These are phyloP conservation scores for Crax fasciolata DNA, from an alignment of 2,797 vertebrate genomes.

Conservation along the genomic window DNA sequence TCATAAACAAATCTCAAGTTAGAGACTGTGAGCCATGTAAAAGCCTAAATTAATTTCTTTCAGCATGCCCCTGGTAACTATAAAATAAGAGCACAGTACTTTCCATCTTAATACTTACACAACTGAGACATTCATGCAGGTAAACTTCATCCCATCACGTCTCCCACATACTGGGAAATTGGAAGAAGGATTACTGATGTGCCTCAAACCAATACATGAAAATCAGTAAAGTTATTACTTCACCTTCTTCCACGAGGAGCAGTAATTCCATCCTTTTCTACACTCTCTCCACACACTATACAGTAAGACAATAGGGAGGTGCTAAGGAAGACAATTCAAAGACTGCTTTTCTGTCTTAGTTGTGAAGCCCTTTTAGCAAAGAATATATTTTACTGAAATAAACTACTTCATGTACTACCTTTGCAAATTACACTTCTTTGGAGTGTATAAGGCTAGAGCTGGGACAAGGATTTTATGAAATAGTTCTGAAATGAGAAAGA, in stretches of 20 bases:
- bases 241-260: background rate
- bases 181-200: background rate
- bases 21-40: background rate
- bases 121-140: background rate
- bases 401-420: background rate
- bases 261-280: background rate
- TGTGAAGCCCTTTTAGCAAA: background rate
- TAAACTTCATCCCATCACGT: background rate
- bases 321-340: background rate
- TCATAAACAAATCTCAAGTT: background rate
- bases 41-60: background rate
- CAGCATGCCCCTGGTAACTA: background rate
- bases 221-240: background rate
- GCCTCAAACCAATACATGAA: background rate
- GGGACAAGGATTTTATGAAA: background rate
- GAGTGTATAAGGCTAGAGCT: background rate
- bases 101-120: background rate
- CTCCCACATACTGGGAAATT: background rate
- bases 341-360: background rate
- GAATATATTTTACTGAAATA: background rate
- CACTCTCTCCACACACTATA: background rate
- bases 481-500: background rate
- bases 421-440: background rate
- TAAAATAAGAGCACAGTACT: background rate
- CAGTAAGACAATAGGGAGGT: background rate